Evolutionary conservation across 2,888 invertebrate genomes (phyloP).

Genomic region (Protonemura montana): DNA sequence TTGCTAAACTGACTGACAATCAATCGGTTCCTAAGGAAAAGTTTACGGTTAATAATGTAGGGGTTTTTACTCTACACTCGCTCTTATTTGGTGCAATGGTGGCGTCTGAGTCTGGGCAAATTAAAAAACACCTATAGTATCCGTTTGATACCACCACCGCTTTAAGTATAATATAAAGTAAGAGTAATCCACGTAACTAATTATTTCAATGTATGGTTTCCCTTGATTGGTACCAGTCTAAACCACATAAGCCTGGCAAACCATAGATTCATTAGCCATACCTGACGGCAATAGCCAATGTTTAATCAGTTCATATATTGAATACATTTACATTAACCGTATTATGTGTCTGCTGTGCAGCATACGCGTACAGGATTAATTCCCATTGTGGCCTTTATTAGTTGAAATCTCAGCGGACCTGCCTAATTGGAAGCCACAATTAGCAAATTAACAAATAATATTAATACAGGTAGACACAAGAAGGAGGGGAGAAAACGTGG

Average conservation of each 20-base stretch:
- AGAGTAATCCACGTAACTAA: neutral
- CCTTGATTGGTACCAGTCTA: neutral
- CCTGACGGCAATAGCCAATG: conserved; percentile 4
- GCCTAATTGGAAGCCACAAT: neutral
- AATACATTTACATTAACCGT: neutral
- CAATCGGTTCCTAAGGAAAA: neutral
- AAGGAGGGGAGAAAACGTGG: neutral
- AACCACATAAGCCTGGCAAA: conserved; percentile 1
- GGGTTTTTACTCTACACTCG: too few species aligned
- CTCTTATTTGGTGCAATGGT: too few species aligned
- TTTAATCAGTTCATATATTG: conserved; percentile 12
- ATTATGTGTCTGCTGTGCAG: neutral
- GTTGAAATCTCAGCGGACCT: neutral
- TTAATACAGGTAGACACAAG: neutral
- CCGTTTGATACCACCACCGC: neutral
- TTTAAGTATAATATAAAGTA: neutral
- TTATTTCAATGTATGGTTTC: conserved; percentile 12
- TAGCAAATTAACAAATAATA: conserved; percentile 12
- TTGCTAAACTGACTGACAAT: neutral
- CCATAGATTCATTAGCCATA: neutral
- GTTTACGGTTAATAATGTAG: neutral
- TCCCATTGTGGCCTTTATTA: conserved; percentile 12
- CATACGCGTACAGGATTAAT: neutral
- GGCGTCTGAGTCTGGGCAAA: too few species aligned
- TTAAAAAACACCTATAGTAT: too few species aligned